A percentile compares a stretch with the other conserved stretches of the same genome.
These are phyloP conservation scores for Nothobranchius furzeri DNA, from an alignment of 2,113 vertebrate species.

Conservation along the genomic window DNA sequence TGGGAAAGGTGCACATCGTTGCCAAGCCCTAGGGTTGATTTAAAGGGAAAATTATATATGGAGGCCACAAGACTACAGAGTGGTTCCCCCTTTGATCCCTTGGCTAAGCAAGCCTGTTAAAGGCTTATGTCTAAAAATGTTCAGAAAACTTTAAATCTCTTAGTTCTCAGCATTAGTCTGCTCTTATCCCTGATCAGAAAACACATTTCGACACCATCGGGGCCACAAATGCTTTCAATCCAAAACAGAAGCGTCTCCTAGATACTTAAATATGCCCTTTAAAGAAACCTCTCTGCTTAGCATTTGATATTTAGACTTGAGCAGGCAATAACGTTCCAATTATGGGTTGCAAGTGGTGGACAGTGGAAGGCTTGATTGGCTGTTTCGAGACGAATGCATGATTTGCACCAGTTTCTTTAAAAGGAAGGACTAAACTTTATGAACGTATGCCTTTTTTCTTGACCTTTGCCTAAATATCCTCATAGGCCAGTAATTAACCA, in stretches of 20 bases:
- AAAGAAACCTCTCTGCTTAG: slow-evolving; percentile 30
- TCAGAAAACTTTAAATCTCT: slow-evolving; percentile 53
- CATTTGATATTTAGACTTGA: slow-evolving; percentile 33
- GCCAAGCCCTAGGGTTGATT: slow-evolving; percentile 25
- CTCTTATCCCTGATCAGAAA: slow-evolving; percentile 38
- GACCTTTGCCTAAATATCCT: not conserved
- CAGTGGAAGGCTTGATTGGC: not conserved
- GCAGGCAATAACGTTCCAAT: slow-evolving; percentile 14
- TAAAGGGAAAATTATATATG: slow-evolving; percentile 34
- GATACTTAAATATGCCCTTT: slow-evolving; percentile 55
- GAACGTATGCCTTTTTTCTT: no score
- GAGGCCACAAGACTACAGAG: slow-evolving; percentile 3
- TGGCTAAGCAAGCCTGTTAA: slow-evolving; percentile 42
- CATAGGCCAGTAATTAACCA: slow-evolving; percentile 38
- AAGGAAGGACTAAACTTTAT: no score
- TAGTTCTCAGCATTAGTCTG: slow-evolving; percentile 21
- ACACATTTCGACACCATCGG: slow-evolving; percentile 35
- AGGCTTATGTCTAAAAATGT: slow-evolving; percentile 40
- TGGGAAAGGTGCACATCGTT: slow-evolving; percentile 9
- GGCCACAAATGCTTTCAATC: slow-evolving; percentile 23
- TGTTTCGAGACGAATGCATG: not conserved
- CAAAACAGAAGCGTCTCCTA: slow-evolving; percentile 24
- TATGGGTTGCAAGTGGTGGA: slow-evolving; percentile 7
- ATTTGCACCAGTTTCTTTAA: no score
- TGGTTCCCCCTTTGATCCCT: slow-evolving; percentile 28